Evolutionary conservation across 2,113 vertebrate genomes (phyloP), one percentile per base, ranked within the genome.

Genomic region (Hippocampus mohnikei): DNA sequence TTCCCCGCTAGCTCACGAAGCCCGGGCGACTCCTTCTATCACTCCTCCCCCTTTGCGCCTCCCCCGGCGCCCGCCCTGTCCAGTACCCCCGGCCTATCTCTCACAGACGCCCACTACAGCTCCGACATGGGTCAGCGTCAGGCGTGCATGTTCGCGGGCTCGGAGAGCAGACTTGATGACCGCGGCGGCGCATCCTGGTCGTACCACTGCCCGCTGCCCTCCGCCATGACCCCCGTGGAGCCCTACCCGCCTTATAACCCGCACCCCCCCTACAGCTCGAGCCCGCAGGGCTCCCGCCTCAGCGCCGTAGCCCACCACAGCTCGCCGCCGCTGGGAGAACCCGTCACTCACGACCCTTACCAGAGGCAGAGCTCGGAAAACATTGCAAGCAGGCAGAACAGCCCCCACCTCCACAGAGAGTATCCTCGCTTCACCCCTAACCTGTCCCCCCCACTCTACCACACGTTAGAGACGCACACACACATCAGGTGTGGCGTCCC

Each of bases 81-180:
- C 71, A 82, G 69, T 70, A 87, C 76, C 60, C 93, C 93, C 77
- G 92, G 92, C 82, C 92, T 92, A 84, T 91, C 90, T 60, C 92
- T 94, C 85, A 86, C 88, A n/a, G 83, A 89, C 79, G 87, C 94
- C 74, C 90, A 94, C 8, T 96, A 95, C 89, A 90, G 94, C 91
- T 94, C 95, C 88, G 95, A 97, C 77, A 93, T 94, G 3, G 94
- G 95, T 62, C 95, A 96, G 82, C 94, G 95, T 65, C 96, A 98
- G 88, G 95, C 96, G 4, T 98, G 96, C 88, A 98, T 98, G 96
- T 98, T 96, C 3, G 96, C 96, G 61, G 92, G 94, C 83, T 91
- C 95, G 0, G 94, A 95, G 84, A 87, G 94, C 86, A 93, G 94
- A 90, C 88, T 98, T 69, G 95, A 96, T 78, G 95, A 97, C 81